Conservation (phyloP, 2,113 vertebrate genomes). For the Choloepus hoffmanni region DNA sequence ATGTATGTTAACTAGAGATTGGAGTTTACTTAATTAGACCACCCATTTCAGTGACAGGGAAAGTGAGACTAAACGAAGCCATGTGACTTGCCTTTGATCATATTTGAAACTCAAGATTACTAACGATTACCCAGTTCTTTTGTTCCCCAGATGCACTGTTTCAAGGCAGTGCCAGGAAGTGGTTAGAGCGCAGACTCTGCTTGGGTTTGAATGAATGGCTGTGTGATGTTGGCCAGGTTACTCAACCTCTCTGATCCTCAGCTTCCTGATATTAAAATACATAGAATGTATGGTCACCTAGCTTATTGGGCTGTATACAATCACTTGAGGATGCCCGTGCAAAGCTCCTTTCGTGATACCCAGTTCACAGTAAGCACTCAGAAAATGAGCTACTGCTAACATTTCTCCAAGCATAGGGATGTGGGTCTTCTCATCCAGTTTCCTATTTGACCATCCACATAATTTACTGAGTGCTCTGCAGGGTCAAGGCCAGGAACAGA, state of each 20-base stretch:
- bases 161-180: too few species aligned
- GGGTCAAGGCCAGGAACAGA: background rate
- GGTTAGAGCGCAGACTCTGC: accelerated
- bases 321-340: accelerated
- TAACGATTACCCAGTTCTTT: background rate
- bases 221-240: background rate
- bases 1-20: accelerated
- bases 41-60: background rate
- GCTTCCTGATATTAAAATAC: background rate
- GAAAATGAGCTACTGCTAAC: accelerated
- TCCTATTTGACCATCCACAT: accelerated
- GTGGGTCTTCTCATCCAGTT: background rate
- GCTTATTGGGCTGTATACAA: background rate
- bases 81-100: accelerated
- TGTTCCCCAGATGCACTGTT: accelerated
- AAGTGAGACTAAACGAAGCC: background rate
- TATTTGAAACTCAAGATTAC: background rate
- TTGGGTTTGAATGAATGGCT: background rate
- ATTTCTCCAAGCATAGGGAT: background rate
- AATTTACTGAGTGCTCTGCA: background rate
- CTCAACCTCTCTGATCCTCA: background rate
- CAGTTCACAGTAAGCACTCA: accelerated
- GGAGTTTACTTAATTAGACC: background rate
- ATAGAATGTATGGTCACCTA: accelerated
- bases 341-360: background rate